Conservation (phyloP, 2,113 vertebrate genomes). For the Ranitomeya variabilis region DNA sequence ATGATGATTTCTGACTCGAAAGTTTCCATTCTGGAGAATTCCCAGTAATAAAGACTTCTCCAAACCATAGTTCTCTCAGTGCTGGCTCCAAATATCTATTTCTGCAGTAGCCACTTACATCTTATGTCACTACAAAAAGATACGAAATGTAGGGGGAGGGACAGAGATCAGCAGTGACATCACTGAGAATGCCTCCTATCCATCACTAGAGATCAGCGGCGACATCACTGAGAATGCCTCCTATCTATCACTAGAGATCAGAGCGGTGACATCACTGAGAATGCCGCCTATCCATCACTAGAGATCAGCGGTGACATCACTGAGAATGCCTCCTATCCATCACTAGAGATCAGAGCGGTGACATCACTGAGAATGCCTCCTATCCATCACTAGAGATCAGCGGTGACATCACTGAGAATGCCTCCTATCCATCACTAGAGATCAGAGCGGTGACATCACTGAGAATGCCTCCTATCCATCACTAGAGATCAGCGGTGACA, state of each 20-base stretch:
- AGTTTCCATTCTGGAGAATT: slow-evolving; percentile 22
- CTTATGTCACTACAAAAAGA: slow-evolving; percentile 34
- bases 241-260: slow-evolving; percentile 9
- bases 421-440: slow-evolving; percentile 1
- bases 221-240: neutral
- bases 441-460: neutral
- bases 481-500: too few species aligned
- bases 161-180: neutral
- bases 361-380: neutral
- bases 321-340: neutral
- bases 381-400: neutral
- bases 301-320: neutral
- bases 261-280: neutral
- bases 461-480: too few species aligned
- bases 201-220: neutral
- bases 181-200: neutral
- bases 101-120: slow-evolving; percentile 74
- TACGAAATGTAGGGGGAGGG: neutral
- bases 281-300: neutral
- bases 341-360: neutral
- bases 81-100: slow-evolving; percentile 61
- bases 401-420: slow-evolving; percentile 1
- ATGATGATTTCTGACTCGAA: slow-evolving; percentile 30
- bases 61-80: slow-evolving; percentile 58
- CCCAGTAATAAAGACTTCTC: slow-evolving; percentile 52